Evolutionary conservation across 2,888 invertebrate genomes (phyloP).

Genomic region (Pyrrhia umbra): DNA sequence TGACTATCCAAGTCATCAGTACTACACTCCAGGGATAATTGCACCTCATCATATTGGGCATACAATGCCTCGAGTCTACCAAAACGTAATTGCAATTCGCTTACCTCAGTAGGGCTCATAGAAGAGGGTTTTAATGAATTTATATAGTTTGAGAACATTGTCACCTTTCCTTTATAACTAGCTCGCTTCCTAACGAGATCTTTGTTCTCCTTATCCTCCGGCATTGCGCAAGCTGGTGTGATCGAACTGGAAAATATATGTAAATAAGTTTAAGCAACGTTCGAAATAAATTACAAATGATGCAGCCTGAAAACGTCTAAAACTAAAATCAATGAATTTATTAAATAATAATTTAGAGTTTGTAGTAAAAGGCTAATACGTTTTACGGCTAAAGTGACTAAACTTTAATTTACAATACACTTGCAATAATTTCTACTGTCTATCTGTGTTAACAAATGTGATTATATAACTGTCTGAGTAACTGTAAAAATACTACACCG

Average conservation of each 20-base stretch:
- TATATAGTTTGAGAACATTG: slow-evolving; percentile 8
- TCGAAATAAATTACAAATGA: not conserved
- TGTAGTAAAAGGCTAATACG: no score
- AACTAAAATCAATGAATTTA: no score
- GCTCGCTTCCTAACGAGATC: slow-evolving; percentile 5
- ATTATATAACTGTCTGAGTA: no score
- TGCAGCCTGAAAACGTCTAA: no score
- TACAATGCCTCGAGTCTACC: not conserved
- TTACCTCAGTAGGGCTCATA: not conserved
- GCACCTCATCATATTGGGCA: slow-evolving; percentile 10
- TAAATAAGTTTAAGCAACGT: slow-evolving; percentile 1
- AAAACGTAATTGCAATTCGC: not conserved
- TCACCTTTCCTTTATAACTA: slow-evolving; percentile 13
- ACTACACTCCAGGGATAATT: not conserved
- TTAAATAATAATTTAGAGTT: no score
- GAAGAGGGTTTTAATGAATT: slow-evolving; percentile 1
- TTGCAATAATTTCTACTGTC: no score
- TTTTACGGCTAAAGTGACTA: no score
- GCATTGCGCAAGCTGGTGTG: slow-evolving; percentile 6
- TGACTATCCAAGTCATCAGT: slow-evolving; percentile 7
- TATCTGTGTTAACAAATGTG: no score
- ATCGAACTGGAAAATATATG: slow-evolving; percentile 1
- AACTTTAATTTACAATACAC: no score
- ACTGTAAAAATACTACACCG: no score
- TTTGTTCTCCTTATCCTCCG: not conserved